A percentile compares a stretch with the other conserved stretches of the same genome.
Evolutionary conservation across 2,797 vertebrate species (phyloP).

Genomic region (Neosilurus mollespiculum): DNA sequence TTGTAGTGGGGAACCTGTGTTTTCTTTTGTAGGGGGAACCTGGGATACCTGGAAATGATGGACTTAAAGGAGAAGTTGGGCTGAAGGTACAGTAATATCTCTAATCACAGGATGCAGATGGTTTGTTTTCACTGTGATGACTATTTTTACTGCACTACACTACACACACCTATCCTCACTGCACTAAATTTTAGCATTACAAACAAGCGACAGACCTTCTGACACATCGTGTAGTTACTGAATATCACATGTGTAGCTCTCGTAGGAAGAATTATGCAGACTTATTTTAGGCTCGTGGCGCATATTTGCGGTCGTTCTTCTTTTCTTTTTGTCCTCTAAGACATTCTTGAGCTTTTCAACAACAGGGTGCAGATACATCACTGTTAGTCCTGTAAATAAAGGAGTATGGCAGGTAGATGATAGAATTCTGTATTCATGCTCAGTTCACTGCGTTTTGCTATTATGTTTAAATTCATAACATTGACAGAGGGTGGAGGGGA

Average conservation of each 20-base stretch:
- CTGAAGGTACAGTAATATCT: conserved; percentile 56
- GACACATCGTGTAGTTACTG: not conserved
- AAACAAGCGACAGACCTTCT: not conserved
- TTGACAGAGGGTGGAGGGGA: conserved; percentile 18
- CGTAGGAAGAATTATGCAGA: conserved; percentile 2
- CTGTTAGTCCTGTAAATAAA: conserved; percentile 39
- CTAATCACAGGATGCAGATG: not conserved
- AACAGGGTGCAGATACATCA: conserved; percentile 35
- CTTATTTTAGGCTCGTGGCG: conserved; percentile 34
- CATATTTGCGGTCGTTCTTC: conserved; percentile 53
- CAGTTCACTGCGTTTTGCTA: conserved; percentile 23
- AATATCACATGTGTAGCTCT: not conserved
- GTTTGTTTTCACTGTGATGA: not conserved
- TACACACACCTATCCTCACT: not conserved
- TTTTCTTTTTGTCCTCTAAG: conserved; percentile 22
- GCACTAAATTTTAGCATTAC: not conserved
- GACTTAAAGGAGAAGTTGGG: conserved; percentile 56
- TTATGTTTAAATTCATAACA: conserved; percentile 42
- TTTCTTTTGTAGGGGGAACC: conserved; percentile 55
- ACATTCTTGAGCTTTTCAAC: conserved; percentile 39
- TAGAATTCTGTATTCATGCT: conserved; percentile 23
- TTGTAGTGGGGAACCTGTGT: conserved; percentile 1
- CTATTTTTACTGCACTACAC: not conserved
- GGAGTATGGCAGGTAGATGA: conserved; percentile 35
- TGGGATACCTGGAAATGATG: conserved; percentile 57